A percentile compares a stretch with the other conserved stretches of the same genome.
phyloP scores from a whole-genome alignment of 2,113 vertebrate genomes.

The Eolophus roseicapilla region DNA sequence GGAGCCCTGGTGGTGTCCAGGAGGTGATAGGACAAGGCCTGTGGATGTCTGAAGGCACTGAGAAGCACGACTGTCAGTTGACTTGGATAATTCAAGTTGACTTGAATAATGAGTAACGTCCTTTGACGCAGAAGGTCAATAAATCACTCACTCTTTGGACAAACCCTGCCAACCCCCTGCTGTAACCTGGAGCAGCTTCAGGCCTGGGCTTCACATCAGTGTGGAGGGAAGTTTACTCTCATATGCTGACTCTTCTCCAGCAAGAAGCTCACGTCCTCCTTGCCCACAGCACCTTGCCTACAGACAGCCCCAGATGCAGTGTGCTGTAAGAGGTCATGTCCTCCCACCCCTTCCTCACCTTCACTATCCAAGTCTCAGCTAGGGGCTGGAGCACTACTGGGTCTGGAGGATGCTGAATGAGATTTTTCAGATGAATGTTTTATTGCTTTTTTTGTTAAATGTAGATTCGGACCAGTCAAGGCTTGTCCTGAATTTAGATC shows the following conservation, averaged over 20 bases:
- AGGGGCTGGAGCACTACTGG: background rate
- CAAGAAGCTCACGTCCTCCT: background rate
- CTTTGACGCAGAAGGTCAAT: background rate
- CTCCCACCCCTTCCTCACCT: background rate
- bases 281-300: background rate
- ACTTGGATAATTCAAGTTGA: background rate
- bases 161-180: background rate
- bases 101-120: background rate
- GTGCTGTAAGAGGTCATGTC: background rate
- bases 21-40: background rate
- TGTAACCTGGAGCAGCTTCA: background rate
- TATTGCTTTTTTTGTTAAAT: background rate
- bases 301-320: background rate
- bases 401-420: background rate
- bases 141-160: background rate
- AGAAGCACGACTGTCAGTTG: background rate
- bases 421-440: background rate
- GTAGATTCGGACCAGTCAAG: background rate
- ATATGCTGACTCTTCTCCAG: background rate
- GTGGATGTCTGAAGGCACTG: background rate
- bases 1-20: background rate
- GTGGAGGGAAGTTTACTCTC: background rate
- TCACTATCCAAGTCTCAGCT: background rate
- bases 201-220: background rate
- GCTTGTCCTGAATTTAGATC: background rate